Percentiles rank a stretch among this genome's conserved stretches.
phyloP scores from a whole-genome alignment of 1,140 invertebrate species.

The Argopecten irradians region DNA sequence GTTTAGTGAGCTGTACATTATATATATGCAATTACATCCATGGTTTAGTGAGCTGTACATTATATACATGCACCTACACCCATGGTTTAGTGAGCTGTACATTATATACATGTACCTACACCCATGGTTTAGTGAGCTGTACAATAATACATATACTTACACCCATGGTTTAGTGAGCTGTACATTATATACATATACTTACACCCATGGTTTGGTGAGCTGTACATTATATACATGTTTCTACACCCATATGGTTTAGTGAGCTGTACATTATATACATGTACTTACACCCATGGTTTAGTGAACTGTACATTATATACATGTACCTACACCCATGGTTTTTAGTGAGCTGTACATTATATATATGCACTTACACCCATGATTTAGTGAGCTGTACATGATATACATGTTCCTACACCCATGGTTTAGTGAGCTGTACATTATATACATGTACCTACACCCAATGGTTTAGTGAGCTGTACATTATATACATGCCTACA shows the following conservation, averaged over 20 bases:
- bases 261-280: background rate
- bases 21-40: background rate
- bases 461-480: background rate
- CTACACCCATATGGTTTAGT: background rate
- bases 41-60: too few species aligned
- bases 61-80: too few species aligned
- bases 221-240: background rate
- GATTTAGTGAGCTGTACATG: background rate
- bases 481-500: background rate
- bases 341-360: background rate
- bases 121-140: too few species aligned
- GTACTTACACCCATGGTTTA: background rate
- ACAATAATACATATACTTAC: too few species aligned
- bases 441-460: background rate
- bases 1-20: background rate
- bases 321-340: background rate
- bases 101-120: too few species aligned
- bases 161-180: background rate
- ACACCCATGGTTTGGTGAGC: background rate
- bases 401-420: background rate
- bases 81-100: too few species aligned
- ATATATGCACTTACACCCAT: background rate
- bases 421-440: background rate
- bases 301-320: background rate
- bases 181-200: background rate